phyloP scores from a whole-genome alignment of 30 jellyfish, hydroid and myxozoan genomes.

The Aurelia sp. region DNA sequence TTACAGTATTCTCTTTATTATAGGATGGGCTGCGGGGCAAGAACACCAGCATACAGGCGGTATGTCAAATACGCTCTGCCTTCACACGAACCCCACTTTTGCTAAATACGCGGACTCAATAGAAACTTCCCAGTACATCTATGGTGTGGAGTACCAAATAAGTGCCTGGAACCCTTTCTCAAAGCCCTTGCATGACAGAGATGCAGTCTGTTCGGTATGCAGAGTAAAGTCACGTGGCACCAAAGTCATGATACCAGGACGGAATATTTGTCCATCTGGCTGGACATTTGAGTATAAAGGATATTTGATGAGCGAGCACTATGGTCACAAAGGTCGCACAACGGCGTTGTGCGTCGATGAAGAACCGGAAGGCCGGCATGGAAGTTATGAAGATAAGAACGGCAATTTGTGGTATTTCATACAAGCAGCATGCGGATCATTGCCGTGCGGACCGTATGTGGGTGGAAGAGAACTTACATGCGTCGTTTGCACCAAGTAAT shows the following conservation, averaged over 20 bases:
- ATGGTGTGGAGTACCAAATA: slow-evolving; percentile 86
- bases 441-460: slow-evolving; percentile 66
- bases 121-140: slow-evolving; percentile 55
- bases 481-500: slow-evolving; percentile 60
- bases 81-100: slow-evolving; percentile 73
- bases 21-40: slow-evolving; percentile 90
- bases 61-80: slow-evolving; percentile 91
- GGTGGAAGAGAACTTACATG: slow-evolving; percentile 48
- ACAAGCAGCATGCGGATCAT: slow-evolving; percentile 52
- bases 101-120: slow-evolving; percentile 54
- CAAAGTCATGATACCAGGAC: slow-evolving; percentile 91
- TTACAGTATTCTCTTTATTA: background rate
- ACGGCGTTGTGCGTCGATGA: slow-evolving; percentile 92
- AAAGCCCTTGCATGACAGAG: slow-evolving; percentile 32
- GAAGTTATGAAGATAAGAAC: slow-evolving; percentile 8
- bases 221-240: slow-evolving; percentile 65
- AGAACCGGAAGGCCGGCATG: slow-evolving; percentile 48
- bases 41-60: slow-evolving; percentile 86
- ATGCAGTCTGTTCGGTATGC: slow-evolving; percentile 93
- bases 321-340: slow-evolving; percentile 76
- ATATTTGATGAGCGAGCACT: slow-evolving; percentile 84
- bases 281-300: slow-evolving; percentile 92
- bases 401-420: slow-evolving; percentile 61
- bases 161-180: slow-evolving; percentile 38
- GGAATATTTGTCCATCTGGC: slow-evolving; percentile 84